Conservation (phyloP, 1,140 invertebrate species). For the Macrosteles quadrilineatus region DNA sequence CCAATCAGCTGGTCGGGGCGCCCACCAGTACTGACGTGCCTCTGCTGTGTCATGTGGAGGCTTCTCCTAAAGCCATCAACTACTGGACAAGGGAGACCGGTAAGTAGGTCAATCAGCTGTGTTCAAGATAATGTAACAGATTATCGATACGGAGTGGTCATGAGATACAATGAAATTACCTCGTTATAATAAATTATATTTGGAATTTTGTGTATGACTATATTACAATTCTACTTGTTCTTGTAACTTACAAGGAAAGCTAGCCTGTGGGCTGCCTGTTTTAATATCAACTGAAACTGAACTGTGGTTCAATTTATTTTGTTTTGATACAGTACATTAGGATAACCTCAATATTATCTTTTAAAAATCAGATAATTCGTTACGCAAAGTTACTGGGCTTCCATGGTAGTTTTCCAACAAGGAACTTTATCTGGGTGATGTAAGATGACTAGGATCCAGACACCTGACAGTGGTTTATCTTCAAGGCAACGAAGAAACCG, state of each 20-base stretch:
- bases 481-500: no score
- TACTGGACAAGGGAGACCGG: conserved; percentile 53
- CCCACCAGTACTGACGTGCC: conserved; percentile 75
- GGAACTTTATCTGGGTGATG: no score
- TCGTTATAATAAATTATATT: neutral
- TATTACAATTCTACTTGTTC: neutral
- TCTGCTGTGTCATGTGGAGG: conserved; percentile 83
- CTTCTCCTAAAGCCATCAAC: conserved; percentile 83
- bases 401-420: no score
- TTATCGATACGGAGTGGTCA: neutral
- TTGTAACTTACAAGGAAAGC: neutral
- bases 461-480: no score
- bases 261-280: no score
- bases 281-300: no score
- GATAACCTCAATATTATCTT: no score
- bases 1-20: conserved; percentile 79
- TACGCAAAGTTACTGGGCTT: no score
- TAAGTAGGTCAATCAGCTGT: conserved; percentile 25
- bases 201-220: neutral
- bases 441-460: no score
- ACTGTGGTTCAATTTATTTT: no score
- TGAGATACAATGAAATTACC: neutral
- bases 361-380: no score
- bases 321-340: no score
- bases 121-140: neutral